These are phyloP conservation scores for Caerostris extrusa DNA, from an alignment of 1,140 invertebrate genomes.

Conservation along the genomic window DNA sequence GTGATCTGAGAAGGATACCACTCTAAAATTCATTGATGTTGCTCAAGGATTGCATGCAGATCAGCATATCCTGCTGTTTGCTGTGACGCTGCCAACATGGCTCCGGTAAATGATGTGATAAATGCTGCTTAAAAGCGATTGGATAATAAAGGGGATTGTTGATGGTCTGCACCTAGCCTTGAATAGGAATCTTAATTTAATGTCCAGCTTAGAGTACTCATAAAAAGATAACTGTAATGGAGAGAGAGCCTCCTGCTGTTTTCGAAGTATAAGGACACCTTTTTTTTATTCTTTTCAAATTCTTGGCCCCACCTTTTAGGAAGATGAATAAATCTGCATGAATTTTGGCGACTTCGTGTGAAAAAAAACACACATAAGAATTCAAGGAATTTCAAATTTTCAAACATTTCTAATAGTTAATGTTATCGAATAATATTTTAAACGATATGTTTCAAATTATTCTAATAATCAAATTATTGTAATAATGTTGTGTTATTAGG, in stretches of 20 bases:
- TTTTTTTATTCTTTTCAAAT: background rate
- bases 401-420: no score
- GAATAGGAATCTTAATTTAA: background rate
- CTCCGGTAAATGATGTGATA: background rate
- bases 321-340: background rate
- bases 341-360: no score
- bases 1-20: background rate
- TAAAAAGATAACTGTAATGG: conserved; percentile 6
- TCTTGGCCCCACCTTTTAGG: background rate
- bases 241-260: background rate
- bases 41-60: background rate
- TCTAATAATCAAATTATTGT: no score
- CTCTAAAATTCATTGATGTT: background rate
- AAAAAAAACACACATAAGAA: no score
- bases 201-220: background rate
- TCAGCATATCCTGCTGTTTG: background rate
- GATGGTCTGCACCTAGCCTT: background rate
- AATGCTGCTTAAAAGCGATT: background rate
- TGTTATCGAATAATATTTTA: no score
- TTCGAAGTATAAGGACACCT: background rate
- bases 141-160: background rate
- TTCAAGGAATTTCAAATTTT: no score
- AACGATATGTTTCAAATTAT: no score
- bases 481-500: no score
- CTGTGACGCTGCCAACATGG: background rate